These are phyloP conservation scores for Drosophila paranaensis DNA, from an alignment of 2,888 invertebrate genomes.

Conservation along the genomic window DNA sequence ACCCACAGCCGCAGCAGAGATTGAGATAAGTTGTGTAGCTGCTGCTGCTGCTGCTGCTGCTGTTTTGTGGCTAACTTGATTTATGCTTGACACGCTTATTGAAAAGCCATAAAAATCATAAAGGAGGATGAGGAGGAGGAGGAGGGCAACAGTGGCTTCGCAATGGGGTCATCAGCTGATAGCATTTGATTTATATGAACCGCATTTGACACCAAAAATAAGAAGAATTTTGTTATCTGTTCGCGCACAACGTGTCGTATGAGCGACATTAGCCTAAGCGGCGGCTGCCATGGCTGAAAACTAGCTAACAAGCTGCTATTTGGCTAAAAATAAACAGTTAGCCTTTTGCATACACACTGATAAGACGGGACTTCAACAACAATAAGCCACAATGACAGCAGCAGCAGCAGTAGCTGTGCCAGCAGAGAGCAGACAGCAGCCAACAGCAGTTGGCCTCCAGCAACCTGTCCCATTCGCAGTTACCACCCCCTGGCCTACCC, in stretches of 20 bases:
- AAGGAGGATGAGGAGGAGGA: background rate
- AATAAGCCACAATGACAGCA: slow-evolving; percentile 59
- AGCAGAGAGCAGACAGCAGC: slow-evolving; percentile 9
- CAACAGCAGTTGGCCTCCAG: slow-evolving; percentile 14
- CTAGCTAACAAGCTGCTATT: slow-evolving; percentile 39
- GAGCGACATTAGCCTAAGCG: slow-evolving; percentile 73
- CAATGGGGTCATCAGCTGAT: slow-evolving; percentile 78
- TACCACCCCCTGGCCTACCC: slow-evolving; percentile 50
- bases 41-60: slow-evolving; percentile 9
- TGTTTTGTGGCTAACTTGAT: slow-evolving; percentile 48
- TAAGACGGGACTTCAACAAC: slow-evolving; percentile 64
- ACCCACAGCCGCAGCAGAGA: slow-evolving; percentile 41
- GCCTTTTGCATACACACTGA: slow-evolving; percentile 77
- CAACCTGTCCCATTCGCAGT: slow-evolving; percentile 61
- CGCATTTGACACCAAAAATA: slow-evolving; percentile 63
- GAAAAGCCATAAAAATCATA: slow-evolving; percentile 66
- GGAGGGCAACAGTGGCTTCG: background rate
- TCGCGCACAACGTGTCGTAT: slow-evolving; percentile 72
- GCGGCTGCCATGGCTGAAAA: background rate
- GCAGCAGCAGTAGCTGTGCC: slow-evolving; percentile 34
- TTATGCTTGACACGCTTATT: slow-evolving; percentile 81
- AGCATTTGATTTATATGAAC: slow-evolving; percentile 74
- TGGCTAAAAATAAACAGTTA: slow-evolving; percentile 65
- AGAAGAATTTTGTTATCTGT: slow-evolving; percentile 61
- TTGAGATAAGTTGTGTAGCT: slow-evolving; percentile 67